A percentile compares a stretch with the other conserved stretches of the same genome.
These are phyloP conservation scores for Cyphomyrus discorhynchus DNA, from an alignment of 2,113 vertebrate species.

Conservation along the genomic window DNA sequence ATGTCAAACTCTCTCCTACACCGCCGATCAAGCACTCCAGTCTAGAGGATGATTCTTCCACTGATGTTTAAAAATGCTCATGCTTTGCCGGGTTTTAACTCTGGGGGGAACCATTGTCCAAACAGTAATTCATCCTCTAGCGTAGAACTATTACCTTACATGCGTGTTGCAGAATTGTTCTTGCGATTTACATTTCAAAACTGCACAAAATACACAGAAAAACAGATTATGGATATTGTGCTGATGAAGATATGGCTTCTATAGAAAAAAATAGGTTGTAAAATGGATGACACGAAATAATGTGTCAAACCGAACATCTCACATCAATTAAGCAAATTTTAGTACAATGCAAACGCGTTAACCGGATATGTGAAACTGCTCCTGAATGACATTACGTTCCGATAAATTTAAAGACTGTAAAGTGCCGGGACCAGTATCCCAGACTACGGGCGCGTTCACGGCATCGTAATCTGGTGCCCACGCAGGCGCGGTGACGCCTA, in stretches of 20 bases:
- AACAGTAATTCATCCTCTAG: neutral
- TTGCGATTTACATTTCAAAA: neutral
- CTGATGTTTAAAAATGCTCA: neutral
- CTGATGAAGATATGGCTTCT: neutral
- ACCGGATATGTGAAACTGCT: neutral
- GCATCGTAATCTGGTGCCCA: neutral
- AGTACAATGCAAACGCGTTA: neutral
- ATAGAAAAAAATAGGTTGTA: neutral
- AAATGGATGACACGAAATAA: neutral
- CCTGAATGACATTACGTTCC: neutral
- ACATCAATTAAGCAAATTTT: neutral
- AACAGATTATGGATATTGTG: neutral
- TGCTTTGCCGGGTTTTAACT: slow-evolving; percentile 10
- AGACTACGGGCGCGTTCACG: slow-evolving; percentile 5
- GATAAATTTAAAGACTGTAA: neutral
- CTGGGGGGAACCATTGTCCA: slow-evolving; percentile 5
- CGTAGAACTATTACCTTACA: neutral
- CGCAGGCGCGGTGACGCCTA: slow-evolving; percentile 22
- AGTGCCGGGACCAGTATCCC: neutral
- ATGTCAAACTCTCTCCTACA: neutral
- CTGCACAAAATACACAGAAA: neutral
- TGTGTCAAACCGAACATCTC: neutral
- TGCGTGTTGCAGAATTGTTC: neutral
- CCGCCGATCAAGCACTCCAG: neutral
- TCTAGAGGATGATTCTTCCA: neutral